Evolutionary conservation across 2,888 invertebrate genomes (phyloP), one percentile per base, ranked within the genome.

Genomic region (Agrotis ipsilon): DNA sequence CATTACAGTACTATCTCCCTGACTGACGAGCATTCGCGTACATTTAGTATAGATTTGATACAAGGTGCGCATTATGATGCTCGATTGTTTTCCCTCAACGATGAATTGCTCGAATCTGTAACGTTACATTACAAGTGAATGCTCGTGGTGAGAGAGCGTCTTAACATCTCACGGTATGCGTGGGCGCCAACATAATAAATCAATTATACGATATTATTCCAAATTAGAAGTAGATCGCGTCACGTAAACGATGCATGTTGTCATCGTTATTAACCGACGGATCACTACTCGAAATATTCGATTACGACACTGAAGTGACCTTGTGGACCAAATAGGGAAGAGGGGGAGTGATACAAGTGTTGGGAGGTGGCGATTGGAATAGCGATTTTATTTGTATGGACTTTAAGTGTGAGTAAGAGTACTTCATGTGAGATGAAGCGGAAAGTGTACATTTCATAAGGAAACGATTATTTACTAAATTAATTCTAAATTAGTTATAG

Each of bases 281-380:
- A 92, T 93, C 92, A 92, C 87, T 86, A 84, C 91, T 92, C 89
- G 69, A 92, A 92, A 92, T 91, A 92, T 88, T 85, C 81, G 86
- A 87, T 92, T 92, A 90, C 92, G 92, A 87, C 88, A 88, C 73
- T 72, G 57, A 65, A 71, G 59, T 73, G 90, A 83, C 92, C 92
- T 90, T 93, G 91, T 78, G 81, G 54, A 68, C 91, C 91, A 86
- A 88, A 92, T 92, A 92, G 85, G 92, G 92, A 82, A 75, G 75
- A 81, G 81, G 68, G 71, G 51, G 14, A 5, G 14, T 74, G 83
- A 83, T 63, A 1, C 57, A 86, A 88, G 78, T n/a, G 14, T 77
- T 2, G 54, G 59, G 82, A 73, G 69, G 19, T 32, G n/a, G 55
- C 32, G 55, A n/a, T 0, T n/a, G 9, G 48, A 9, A 3, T 7